These are phyloP conservation scores for Lophotriccus pileatus DNA, from an alignment of 2,797 vertebrate genomes.

Conservation along the genomic window DNA sequence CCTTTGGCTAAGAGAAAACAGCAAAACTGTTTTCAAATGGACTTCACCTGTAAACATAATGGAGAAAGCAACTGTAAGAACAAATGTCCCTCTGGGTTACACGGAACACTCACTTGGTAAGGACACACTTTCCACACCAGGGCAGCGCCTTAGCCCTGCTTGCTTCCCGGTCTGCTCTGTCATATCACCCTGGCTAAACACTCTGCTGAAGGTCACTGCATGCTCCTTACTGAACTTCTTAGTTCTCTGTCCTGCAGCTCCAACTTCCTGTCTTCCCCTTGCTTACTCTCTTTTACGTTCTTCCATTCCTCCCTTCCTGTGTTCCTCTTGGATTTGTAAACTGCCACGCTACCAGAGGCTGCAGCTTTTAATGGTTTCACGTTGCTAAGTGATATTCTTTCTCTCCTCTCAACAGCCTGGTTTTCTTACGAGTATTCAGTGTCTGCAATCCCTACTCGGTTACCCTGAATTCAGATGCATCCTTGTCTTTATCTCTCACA, in stretches of 20 bases:
- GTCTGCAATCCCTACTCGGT: not conserved
- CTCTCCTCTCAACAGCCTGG: not conserved
- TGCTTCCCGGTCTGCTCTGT: not conserved
- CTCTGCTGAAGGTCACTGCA: not conserved
- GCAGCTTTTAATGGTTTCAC: not conserved
- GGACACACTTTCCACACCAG: not conserved
- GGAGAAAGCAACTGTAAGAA: not conserved
- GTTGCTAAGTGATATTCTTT: not conserved
- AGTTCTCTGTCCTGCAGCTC: not conserved
- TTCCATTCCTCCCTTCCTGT: not conserved
- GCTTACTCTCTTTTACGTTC: not conserved
- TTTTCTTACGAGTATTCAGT: not conserved
- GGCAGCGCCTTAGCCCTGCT: not conserved
- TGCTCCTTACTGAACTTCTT: not conserved
- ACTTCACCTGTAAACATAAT: not conserved
- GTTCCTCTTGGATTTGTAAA: not conserved
- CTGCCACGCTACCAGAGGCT: not conserved
- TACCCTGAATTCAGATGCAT: not conserved
- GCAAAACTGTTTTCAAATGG: not conserved
- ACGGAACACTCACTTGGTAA: fast-evolving
- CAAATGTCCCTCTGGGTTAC: not conserved
- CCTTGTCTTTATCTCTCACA: not conserved
- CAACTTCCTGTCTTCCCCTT: fast-evolving
- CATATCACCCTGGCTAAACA: not conserved
- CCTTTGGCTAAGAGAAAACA: not conserved